Evolutionary conservation across 2,113 vertebrate species (phyloP), one percentile per base, ranked within the genome.

Genomic region (Otolemur garnettii): DNA sequence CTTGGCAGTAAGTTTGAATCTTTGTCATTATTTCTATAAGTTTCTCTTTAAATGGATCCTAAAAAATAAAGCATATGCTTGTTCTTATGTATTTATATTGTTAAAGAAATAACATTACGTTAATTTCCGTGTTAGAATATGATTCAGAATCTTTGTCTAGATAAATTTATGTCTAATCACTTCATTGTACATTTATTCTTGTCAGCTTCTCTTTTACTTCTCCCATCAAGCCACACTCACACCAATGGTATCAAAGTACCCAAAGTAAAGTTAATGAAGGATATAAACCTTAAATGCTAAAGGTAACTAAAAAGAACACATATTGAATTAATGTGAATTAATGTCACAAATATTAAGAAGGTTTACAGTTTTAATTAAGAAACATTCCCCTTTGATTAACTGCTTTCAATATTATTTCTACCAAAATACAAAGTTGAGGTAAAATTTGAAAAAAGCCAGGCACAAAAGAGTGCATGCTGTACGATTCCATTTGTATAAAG

Each of bases 31-130:
- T 99, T 82, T 98, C 98, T 95, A 98, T 98, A 83, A 99, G 99
- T 82, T 98, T 99, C 68, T 99, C 98, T 97, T 99, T 99, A 98
- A 99, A 99, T 19, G 99, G 99, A 98, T 99, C 99, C 99, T 99
- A 98, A 97, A 97, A 99, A 98, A 97, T 96, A 95, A 95, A 96
- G 45, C 90, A 96, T 10, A 94, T 5, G 87, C 14, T 62, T 92
- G 92, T 86, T 87, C n/a, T 95, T 87, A 96, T 5, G 22, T 86
- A 35, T 28, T 92, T 82, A 59, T 62, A 45, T 69, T 94, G 17
- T 60, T 96, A 78, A 81, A 90, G 14, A 10, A 96, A 50, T 69
- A 81, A 55, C 22, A 95, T 53, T 97, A 42, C 85, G 1, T 64
- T 60, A 28, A 87, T 72, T 69, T 84, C 33, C 13, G 45, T 30